Evolutionary conservation across 2,113 vertebrate genomes (phyloP), one percentile per base, ranked within the genome.

Genomic region (Protobothrops flavoviridis): DNA sequence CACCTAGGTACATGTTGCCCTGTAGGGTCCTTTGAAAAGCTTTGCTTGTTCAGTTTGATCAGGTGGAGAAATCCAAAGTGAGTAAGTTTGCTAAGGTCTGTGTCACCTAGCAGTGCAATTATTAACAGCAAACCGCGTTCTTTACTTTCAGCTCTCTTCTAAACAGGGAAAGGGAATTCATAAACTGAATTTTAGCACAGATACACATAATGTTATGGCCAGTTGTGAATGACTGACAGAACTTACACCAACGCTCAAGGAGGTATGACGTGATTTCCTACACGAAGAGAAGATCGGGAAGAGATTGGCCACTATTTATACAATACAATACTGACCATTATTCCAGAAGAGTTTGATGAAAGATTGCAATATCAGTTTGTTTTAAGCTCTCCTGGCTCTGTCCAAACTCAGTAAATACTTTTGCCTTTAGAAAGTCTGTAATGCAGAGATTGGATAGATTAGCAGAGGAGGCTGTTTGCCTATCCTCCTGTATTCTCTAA

Each of bases 71-170:
- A 94, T 43, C 8, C 3, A 89, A 33, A 52, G 15, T 85, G 57
- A 50, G 91, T 5, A 0, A 94, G 90, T 95, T 96, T 96, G 64
- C 96, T 87, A 88, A 96, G 93, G 93, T 88, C 81, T 91, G 8
- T 86, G 94, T 94, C 92, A 92, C 93, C 52, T 92, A 48, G 85
- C 91, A 95, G 56, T 3, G 3, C 92, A 95, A 89, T 96, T 96
- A 93, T 48, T 81, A 94, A 94, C 88, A 87, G 93, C 93, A 95
- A 95, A 95, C 86, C 90, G 59, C 88, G 7, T 3, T 91, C 95
- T 94, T 85, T 81, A 90, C 88, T 74, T 92, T 92, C 93, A 93
- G 56, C 69, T 88, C 13, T 88, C 93, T 88, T 88, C 90, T 87
- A 92, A 61, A 52, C 90, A 89, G 52, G 57, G 93, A 61, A 85